phyloP scores from a whole-genome alignment of 2,113 vertebrate species.

The Rhodinocichla rosea region DNA sequence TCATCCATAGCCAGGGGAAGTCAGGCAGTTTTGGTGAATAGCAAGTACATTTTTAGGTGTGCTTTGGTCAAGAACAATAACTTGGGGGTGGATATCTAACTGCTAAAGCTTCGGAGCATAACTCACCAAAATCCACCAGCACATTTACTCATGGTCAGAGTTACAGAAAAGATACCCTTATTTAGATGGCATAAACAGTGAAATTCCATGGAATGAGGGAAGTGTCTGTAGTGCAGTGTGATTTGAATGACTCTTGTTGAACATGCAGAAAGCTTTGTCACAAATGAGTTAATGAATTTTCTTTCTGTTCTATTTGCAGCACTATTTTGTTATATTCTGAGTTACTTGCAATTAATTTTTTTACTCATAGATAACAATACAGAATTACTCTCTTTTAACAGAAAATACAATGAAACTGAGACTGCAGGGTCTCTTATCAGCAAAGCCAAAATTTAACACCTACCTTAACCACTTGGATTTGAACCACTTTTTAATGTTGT shows the following conservation, averaged over 20 bases:
- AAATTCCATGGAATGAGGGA: neutral
- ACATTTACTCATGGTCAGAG: neutral
- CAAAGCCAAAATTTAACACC: constrained; percentile 34
- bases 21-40: neutral
- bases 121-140: neutral
- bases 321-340: neutral
- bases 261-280: neutral
- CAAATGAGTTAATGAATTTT: neutral
- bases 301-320: neutral
- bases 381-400: neutral
- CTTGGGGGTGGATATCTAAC: neutral
- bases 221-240: neutral
- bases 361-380: neutral
- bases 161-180: neutral
- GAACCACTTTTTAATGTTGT: constrained; percentile 86
- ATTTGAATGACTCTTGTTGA: neutral
- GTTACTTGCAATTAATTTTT: neutral
- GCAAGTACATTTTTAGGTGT: neutral
- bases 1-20: neutral
- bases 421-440: neutral
- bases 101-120: neutral
- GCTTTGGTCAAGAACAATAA: neutral
- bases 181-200: neutral
- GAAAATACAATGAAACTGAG: neutral
- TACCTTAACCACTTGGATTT: constrained; percentile 92